A percentile compares a stretch with the other conserved stretches of the same genome.
Evolutionary conservation across 64 coral and sea anemone species (phyloP).

Genomic region (Montipora efflorescens): DNA sequence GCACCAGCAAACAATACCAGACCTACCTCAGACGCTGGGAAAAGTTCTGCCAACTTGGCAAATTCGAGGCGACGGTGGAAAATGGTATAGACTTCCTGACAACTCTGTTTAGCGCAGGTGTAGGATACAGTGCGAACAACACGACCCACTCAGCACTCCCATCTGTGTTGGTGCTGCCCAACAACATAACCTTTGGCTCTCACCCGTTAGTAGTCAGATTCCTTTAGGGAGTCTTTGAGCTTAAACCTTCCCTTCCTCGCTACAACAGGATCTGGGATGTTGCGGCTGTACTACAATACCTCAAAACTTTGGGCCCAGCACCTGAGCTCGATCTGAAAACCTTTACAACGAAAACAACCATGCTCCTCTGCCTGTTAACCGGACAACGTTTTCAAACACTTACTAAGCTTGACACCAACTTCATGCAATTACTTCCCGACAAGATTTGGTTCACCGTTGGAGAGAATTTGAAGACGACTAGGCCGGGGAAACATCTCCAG

Average conservation of each 20-base stretch:
- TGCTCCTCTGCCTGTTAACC: not conserved
- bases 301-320: not conserved
- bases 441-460: too few species aligned
- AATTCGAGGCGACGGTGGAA: too few species aligned
- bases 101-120: not conserved
- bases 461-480: too few species aligned
- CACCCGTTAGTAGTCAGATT: conserved; percentile 55
- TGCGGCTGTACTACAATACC: conserved; percentile 2
- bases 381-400: conserved; percentile 42
- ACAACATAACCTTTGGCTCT: conserved; percentile 14
- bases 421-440: too few species aligned
- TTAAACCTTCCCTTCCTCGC: not conserved
- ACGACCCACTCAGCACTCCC: too few species aligned
- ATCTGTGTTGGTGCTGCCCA: too few species aligned
- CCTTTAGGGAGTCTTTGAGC: conserved; percentile 41
- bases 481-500: too few species aligned
- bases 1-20: not conserved
- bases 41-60: not conserved
- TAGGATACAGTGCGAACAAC: not conserved
- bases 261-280: not conserved
- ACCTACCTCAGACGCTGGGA: too few species aligned
- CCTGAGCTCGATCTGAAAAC: not conserved
- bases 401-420: conserved; percentile 2
- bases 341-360: too few species aligned
- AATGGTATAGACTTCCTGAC: not conserved